Evolutionary conservation across 2,797 vertebrate species (phyloP), one percentile per base, ranked within the genome.

Genomic region (Trachurus trachurus): DNA sequence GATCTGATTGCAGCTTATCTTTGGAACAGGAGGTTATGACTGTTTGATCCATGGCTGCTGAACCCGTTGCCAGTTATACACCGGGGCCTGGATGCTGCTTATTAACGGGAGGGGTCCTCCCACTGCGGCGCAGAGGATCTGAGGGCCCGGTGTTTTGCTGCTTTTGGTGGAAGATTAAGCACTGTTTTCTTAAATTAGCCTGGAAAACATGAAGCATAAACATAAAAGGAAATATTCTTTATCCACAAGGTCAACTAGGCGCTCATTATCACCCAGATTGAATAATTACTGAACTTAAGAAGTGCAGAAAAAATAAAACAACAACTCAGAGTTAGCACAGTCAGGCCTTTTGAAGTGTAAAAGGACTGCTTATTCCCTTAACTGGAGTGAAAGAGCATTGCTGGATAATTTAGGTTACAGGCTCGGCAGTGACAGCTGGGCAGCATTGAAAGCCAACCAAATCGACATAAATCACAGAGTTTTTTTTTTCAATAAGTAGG

Each of bases 341-440:
- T 83, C 76, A 60, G 81, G 85, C 78, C 89, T 86, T 94, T 96
- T 95, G 94, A 95, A 95, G 93, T 93, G 88, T 85, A 85, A 93
- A 93, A 92, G 90, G 85, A 88, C 77, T 84, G 78, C 82, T 92
- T 91, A 94, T 94, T 94, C 91, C 91, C 93, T 91, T 89, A 94
- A 92, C 94, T 89, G 89, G 84, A 89, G 93, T 90, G 87, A 92
- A 89, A 93, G 89, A 92, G 82, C 89, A 89, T 80, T 65, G 67
- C 88, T 94, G 88, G 94, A 93, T 96, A 93, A 96, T 96, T 95
- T 95, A 94, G 95, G 95, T 92, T 95, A 89, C 81, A 85, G 83
- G 83, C 91, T 88, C 73, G 44, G 75, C 77, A 50, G 88, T 88
- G 94, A 95, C 95, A 96, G 94, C 94, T 96, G 95, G 93, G 90